Conservation (phyloP, 2,797 vertebrate genomes). For the Menidia menidia region DNA sequence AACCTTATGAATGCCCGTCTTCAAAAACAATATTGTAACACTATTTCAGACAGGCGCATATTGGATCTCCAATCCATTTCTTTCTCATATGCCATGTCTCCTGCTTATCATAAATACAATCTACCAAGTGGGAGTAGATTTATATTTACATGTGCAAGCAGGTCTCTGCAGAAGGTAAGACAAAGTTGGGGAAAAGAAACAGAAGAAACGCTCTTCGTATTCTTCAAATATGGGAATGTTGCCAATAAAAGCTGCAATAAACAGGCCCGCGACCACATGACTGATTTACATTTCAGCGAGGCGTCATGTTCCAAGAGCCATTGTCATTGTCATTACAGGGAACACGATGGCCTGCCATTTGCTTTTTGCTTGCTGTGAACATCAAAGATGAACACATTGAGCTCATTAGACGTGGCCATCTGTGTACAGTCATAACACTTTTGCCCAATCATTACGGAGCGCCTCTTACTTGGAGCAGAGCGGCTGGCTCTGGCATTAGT, state of each 20-base stretch:
- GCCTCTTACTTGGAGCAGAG: conserved; percentile 74
- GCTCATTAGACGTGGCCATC: conserved; percentile 85
- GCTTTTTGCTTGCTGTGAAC: conserved; percentile 70
- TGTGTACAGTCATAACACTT: conserved; percentile 76
- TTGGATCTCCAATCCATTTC: conserved; percentile 78
- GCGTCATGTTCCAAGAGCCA: conserved; percentile 60
- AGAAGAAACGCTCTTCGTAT: conserved; percentile 51
- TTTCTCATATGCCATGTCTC: conserved; percentile 69
- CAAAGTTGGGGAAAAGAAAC: conserved; percentile 39
- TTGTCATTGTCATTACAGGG: conserved; percentile 75
- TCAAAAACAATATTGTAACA: conserved; percentile 83
- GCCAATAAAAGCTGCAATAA: conserved; percentile 62
- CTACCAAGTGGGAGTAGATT: conserved; percentile 63
- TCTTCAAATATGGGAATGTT: conserved; percentile 53
- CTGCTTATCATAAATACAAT: conserved; percentile 78
- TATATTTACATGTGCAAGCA: conserved; percentile 71
- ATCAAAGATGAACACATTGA: conserved; percentile 77
- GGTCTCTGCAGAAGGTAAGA: conserved; percentile 36
- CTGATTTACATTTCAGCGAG: conserved; percentile 72
- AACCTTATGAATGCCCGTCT: conserved; percentile 80
- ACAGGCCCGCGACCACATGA: conserved; percentile 61
- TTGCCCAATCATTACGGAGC: conserved; percentile 71
- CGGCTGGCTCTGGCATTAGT: conserved; percentile 62
- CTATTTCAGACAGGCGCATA: conserved; percentile 79
- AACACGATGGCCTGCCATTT: conserved; percentile 69